A percentile compares a stretch with the other conserved stretches of the same genome.
These are phyloP conservation scores for Ceratosolen solmsi DNA, from an alignment of 1,140 invertebrate genomes.

Conservation along the genomic window DNA sequence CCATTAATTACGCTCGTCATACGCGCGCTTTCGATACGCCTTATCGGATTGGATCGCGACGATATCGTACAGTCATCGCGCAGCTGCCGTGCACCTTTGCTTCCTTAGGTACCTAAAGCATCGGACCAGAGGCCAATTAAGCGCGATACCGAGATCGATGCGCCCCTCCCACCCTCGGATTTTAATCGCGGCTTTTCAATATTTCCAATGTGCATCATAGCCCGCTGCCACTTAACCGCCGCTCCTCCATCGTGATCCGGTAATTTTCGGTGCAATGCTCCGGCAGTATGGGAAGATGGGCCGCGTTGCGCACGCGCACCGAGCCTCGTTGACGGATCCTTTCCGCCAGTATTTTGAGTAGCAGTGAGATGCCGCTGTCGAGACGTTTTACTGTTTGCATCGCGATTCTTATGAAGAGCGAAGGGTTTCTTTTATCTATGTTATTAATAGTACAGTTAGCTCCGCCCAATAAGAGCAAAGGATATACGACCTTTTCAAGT, in stretches of 20 bases:
- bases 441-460: too few species aligned
- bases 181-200: conserved; percentile 42
- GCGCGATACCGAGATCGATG: conserved; percentile 26
- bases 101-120: conserved; percentile 1
- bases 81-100: conserved; percentile 37
- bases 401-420: too few species aligned
- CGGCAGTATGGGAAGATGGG: not conserved
- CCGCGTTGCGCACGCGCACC: not conserved
- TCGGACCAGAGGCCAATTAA: conserved; percentile 26
- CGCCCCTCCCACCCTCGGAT: not conserved
- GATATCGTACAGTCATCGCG: conserved; percentile 44
- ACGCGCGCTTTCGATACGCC: conserved; percentile 17
- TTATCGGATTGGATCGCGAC: conserved; percentile 38
- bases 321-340: not conserved
- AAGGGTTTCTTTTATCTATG: too few species aligned
- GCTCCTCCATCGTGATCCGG: not conserved
- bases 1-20: conserved; percentile 41
- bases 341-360: not conserved
- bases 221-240: not conserved
- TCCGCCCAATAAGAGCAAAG: too few species aligned
- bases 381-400: too few species aligned
- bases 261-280: not conserved
- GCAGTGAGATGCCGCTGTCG: too few species aligned
- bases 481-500: too few species aligned
- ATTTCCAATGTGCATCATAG: conserved; percentile 1